A percentile compares a stretch with the other conserved stretches of the same genome.
These are phyloP conservation scores for Phrynocephalus versicolor DNA, from an alignment of 2,113 vertebrate species.

Conservation along the genomic window DNA sequence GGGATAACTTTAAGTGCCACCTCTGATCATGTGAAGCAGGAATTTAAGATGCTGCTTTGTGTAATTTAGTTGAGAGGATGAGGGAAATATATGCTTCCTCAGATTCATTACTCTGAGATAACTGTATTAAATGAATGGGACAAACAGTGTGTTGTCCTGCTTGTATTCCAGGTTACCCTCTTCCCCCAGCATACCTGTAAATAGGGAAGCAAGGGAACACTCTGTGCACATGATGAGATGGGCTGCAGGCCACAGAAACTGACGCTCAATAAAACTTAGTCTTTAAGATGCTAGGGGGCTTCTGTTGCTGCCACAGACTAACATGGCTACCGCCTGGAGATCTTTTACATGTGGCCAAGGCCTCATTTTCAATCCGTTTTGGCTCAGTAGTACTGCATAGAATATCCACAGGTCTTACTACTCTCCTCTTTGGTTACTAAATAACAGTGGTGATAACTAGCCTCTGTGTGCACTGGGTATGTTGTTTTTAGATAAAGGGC, in stretches of 20 bases:
- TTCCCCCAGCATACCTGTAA: no score
- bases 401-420: background rate
- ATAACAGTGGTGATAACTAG: background rate
- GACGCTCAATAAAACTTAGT: no score
- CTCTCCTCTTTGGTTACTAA: background rate
- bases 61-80: background rate
- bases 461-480: background rate
- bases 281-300: no score
- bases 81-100: background rate
- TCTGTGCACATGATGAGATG: no score
- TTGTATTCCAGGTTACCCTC: background rate
- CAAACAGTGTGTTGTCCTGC: background rate
- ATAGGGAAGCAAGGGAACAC: no score
- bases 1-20: background rate
- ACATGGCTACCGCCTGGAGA: no score
- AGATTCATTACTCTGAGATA: constrained; percentile 5
- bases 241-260: no score
- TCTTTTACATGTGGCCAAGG: no score
- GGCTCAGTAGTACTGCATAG: background rate
- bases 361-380: background rate
- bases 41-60: background rate
- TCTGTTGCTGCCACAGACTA: no score
- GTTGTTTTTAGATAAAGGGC: no score
- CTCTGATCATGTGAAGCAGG: background rate
- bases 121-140: no score